Evolutionary conservation across 2,888 invertebrate genomes (phyloP), one percentile per base, ranked within the genome.

Genomic region (Siphlonurus alternatus): DNA sequence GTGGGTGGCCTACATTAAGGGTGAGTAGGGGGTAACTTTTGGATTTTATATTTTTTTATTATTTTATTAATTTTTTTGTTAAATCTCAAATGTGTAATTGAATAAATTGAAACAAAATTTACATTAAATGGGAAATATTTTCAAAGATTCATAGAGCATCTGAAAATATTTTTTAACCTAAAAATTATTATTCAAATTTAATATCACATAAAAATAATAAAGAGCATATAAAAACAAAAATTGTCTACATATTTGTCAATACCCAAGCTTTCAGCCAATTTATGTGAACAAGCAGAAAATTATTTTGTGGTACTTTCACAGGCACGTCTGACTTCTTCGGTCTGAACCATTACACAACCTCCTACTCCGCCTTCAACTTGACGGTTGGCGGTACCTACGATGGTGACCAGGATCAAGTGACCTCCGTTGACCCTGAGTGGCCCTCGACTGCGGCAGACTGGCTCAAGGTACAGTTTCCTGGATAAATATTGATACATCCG

Each of bases 1-100:
- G 23, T 86, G 88, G 76, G 76, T 86, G 7, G 72, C 75, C 10
- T 75, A 77, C 63, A 80, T 89, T 23, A 77, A 69, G 64, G 69
- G 67, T 65, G 63, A 2, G 60, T 38, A 62, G 15, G 15, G 15
- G 15, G 18, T 22, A 22, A 23, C 23, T 20, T 61, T 61, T 23
- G 2, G 24, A 61, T 61, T 61, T 61, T 1, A 7, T 10, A 15
- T n/a, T 25, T n/a, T 25, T 2, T n/a, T n/a, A n/a, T n/a, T n/a
- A n/a, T 62, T 2, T 59, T 24, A 62, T 20, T 25, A 0, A 22
- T n/a, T n/a, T n/a, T n/a, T n/a, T n/a, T n/a, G n/a, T n/a, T n/a
- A n/a, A n/a, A n/a, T n/a, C n/a, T n/a, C n/a, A n/a, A n/a, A n/a
- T n/a, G n/a, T n/a, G n/a, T n/a, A n/a, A n/a, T n/a, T n/a, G n/a